These are phyloP conservation scores for Sebastes glaucus DNA, from an alignment of 2,797 vertebrate species.

Conservation along the genomic window DNA sequence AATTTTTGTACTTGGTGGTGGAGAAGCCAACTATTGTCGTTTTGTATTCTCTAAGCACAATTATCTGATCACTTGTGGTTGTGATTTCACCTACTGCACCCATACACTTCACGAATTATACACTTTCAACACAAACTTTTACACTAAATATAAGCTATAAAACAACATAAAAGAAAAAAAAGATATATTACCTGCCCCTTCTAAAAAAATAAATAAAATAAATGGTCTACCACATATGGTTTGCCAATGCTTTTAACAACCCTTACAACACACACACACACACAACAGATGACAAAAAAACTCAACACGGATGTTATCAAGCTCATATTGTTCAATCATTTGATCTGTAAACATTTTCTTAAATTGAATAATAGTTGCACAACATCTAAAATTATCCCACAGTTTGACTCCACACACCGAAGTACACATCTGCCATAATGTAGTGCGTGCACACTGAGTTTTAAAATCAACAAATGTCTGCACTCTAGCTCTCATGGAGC, in stretches of 20 bases:
- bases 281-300: background rate
- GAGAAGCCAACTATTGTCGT: too few relatives aligned
- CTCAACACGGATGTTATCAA: background rate
- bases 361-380: background rate
- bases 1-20: background rate
- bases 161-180: background rate
- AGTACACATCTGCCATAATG: background rate
- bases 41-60: background rate
- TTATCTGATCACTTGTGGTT: background rate
- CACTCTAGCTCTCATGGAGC: background rate
- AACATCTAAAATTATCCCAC: background rate
- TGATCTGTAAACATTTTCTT: background rate
- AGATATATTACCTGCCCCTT: background rate
- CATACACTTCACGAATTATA: background rate
- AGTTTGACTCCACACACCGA: background rate
- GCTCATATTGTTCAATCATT: background rate
- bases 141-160: background rate
- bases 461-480: background rate
- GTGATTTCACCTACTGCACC: background rate
- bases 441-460: background rate
- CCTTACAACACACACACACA: background rate
- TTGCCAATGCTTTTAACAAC: background rate
- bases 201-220: background rate
- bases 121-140: background rate
- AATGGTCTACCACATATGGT: background rate